Percentiles rank a stretch among this genome's conserved stretches.
phyloP scores from a whole-genome alignment of 2,113 vertebrate species.

The Bubo bubo region DNA sequence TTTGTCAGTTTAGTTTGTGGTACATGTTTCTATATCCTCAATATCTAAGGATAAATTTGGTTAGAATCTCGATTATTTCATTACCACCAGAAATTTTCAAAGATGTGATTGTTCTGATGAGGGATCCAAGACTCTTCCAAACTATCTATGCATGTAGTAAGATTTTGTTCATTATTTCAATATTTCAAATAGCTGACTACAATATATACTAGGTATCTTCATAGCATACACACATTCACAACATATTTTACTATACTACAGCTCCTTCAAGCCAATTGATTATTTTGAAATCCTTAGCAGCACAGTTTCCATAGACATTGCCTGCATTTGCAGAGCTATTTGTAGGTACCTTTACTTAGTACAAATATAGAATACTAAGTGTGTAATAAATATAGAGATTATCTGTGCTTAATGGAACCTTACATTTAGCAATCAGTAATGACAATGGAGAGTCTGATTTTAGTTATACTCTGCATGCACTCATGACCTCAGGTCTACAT shows the following conservation, averaged over 20 bases:
- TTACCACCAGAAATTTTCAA: not conserved
- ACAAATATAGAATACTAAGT: not conserved
- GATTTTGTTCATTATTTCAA: not conserved
- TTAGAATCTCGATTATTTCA: not conserved
- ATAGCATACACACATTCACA: not conserved
- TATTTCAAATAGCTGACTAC: not conserved
- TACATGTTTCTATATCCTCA: not conserved
- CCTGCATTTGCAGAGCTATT: not conserved
- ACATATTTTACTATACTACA: not conserved
- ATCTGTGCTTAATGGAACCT: not conserved
- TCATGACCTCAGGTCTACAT: not conserved
- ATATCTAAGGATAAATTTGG: not conserved
- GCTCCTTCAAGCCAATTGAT: not conserved
- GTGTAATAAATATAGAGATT: not conserved
- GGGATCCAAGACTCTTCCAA: not conserved
- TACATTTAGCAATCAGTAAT: not conserved
- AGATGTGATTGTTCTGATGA: not conserved
- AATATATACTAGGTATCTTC: not conserved
- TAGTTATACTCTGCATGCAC: not conserved
- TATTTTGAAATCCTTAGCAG: not conserved
- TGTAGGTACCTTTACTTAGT: not conserved
- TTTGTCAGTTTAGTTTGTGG: not conserved
- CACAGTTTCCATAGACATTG: not conserved
- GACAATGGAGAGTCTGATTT: not conserved
- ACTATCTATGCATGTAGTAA: not conserved